These are phyloP conservation scores for Hyperoplus immaculatus DNA, from an alignment of 2,797 vertebrate species.

Conservation along the genomic window DNA sequence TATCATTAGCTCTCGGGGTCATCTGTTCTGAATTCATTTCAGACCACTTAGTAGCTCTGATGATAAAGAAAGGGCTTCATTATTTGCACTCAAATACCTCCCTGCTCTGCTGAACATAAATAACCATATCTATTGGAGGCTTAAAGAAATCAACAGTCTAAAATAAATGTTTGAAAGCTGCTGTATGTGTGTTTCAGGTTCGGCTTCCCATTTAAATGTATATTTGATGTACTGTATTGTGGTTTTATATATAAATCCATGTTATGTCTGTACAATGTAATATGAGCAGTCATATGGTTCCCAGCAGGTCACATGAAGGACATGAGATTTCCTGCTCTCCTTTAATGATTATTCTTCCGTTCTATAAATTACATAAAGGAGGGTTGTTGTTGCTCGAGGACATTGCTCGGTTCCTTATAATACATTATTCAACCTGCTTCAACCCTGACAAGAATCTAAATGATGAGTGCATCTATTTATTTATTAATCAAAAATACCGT, in stretches of 20 bases:
- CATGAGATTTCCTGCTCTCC: constrained; percentile 30
- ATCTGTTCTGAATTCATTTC: constrained; percentile 47
- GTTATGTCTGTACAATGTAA: constrained; percentile 34
- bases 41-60: constrained; percentile 23
- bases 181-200: background rate
- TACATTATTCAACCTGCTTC: constrained; percentile 55
- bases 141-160: background rate
- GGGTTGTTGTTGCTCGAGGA: constrained; percentile 30
- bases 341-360: constrained; percentile 40
- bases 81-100: constrained; percentile 2
- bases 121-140: background rate
- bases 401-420: constrained; percentile 39
- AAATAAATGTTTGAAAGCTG: background rate
- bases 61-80: constrained; percentile 25
- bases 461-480: constrained; percentile 65
- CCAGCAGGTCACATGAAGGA: constrained; percentile 51
- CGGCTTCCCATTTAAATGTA: background rate
- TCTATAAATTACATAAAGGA: constrained; percentile 37
- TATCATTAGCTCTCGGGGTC: constrained; percentile 45
- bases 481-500: constrained; percentile 72
- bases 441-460: constrained; percentile 55
- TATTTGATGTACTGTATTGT: background rate
- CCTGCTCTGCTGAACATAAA: background rate
- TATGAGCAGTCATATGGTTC: constrained; percentile 2
- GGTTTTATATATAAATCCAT: constrained; percentile 25